Evolutionary conservation across 1,140 invertebrate genomes (phyloP), one percentile per base, ranked within the genome.

Genomic region (Drosophila rhopaloa): DNA sequence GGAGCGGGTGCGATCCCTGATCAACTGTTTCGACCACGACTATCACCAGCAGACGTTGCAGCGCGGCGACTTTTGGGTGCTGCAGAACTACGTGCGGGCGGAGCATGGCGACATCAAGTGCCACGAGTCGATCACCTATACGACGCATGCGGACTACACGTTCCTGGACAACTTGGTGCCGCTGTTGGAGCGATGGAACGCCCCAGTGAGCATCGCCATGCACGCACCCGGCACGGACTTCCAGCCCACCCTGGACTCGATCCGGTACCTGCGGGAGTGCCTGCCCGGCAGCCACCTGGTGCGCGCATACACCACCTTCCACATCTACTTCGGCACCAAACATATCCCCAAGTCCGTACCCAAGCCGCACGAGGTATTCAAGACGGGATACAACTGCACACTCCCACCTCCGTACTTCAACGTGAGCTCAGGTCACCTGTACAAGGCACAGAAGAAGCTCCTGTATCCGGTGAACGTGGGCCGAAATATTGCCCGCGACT

Each of bases 111-210:
- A 93, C 16, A 77, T 94, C 35, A 92, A 93, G 92, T 98, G 97
- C 91, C 96, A 97, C 92, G 97, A 97, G 92, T 96, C 95, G 63
- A 94, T 98, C 40, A 98, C 98, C 0, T 98, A 98, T 85, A 98
- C 97, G 0, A 98, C 97, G 8, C 97, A 98, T 91, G 97, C 96
- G 2, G 97, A 97, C 84, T 97, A 95, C 91, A 97, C 97, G 55
- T 98, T 98, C 93, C 94, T 98, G 77, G 97, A 98, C 91, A 98
- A 98, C 93, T 93, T 98, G 53, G 95, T 96, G 86, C 96, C 97
- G 38, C 93, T 98, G 76, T 93, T 97, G 73, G 95, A 97, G 84
- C 93, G 94, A 82, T 95, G 95, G 95, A 93, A 93, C 86, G 94
- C 94, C 11, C 96, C 96, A 0, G 93, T 97, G 9, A 96, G 96